phyloP scores from a whole-genome alignment of 2,797 vertebrate genomes.

The Setipinna tenuifilis region DNA sequence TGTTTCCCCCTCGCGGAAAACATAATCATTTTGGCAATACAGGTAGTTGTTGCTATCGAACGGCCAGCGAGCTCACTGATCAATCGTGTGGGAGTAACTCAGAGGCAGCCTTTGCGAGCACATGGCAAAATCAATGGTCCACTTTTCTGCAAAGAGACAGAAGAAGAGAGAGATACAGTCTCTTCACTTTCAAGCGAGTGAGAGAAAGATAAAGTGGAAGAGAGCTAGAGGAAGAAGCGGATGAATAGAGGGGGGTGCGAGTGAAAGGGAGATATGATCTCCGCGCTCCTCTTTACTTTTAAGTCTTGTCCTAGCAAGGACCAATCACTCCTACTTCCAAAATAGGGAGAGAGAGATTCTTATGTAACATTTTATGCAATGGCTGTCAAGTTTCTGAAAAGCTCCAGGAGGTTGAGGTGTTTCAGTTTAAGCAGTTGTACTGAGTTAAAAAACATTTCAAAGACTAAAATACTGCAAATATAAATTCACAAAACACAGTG shows the following conservation, averaged over 20 bases:
- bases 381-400: not conserved
- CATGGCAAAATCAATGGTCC: conserved; percentile 8
- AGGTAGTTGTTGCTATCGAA: not conserved
- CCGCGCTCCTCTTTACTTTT: not conserved
- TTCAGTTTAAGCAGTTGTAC: not conserved
- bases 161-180: not conserved
- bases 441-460: not conserved
- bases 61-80: conserved; percentile 1
- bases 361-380: not conserved
- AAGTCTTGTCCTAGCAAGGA: not conserved
- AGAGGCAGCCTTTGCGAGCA: conserved; percentile 20
- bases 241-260: not conserved
- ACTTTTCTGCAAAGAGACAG: not conserved
- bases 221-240: not conserved
- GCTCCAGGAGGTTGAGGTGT: not conserved
- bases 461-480: not conserved
- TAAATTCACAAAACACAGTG: not conserved
- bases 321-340: not conserved
- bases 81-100: conserved; percentile 12
- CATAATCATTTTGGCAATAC: conserved; percentile 9
- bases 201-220: not conserved
- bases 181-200: not conserved
- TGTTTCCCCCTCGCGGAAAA: not conserved
- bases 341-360: not conserved
- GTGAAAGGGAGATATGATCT: conserved; percentile 9